Base-by-base conservation (phyloP, 2,797 vertebrate species). In the Sternarchorhynchus goeldii region DNA sequence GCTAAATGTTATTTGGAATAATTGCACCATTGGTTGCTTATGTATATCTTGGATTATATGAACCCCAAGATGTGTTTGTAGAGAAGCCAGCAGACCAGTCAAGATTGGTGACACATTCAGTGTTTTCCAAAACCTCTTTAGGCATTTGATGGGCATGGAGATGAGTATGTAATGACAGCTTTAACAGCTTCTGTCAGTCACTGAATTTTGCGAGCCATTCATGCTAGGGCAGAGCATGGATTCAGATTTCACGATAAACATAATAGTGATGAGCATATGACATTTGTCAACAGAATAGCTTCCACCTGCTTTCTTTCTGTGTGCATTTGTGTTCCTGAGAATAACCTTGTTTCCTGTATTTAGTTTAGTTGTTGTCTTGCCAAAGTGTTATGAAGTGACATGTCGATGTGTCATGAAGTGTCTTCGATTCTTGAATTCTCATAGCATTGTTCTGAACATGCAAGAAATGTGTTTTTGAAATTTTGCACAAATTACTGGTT, bases 201-300 rank as follows among this genome's bases (percentile, higher is more conserved):
- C 4, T 71, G 56, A n/a, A 71, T 71, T 57, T 58, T 36, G n/a
- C 18, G n/a, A 6, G n/a, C 14, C 12, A 17, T 71, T 12, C 78
- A 62, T 10, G 4, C 29, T 63, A 70, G 73, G 45, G 60, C 68
- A 67, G 78, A 75, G 70, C 72, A 58, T 39, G 20, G 20, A n/a
- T 71, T 71, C 55, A 14, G 25, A 18, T 32, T 70, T 70, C 29
- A 70, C 10, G 2, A n/a, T n/a, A n/a, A 57, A 29, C 50, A 56
- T 71, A 36, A 71, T 71, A 25, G 36, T 58, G 12, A 58, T 71
- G 18, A 57, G 69, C 69, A 57, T 71, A 16, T 56, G 67, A 55
- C 67, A 70, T 32, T 20, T 32, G 53, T 12, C 50, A 56, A 36
- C 17, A 70, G 32, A 20, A 57, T 29, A 17, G 32, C 29, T 5